Evolutionary conservation across 2,113 vertebrate genomes (phyloP).

Genomic region (Trachemys scripta): DNA sequence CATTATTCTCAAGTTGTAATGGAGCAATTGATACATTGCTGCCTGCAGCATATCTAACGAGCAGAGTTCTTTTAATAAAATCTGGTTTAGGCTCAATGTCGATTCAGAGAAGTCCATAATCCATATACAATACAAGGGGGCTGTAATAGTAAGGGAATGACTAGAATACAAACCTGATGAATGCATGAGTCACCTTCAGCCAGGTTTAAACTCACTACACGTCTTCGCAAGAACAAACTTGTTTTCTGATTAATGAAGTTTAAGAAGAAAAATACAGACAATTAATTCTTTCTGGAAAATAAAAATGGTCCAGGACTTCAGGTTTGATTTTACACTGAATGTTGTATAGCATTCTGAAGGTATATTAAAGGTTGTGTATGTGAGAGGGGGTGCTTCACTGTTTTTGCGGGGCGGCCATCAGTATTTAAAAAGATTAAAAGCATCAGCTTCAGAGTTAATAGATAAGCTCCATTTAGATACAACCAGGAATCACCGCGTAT

Average conservation of each 20-base stretch:
- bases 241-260: not conserved
- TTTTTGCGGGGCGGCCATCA: not conserved
- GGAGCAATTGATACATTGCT: not conserved
- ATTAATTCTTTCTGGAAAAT: not conserved
- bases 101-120: not conserved
- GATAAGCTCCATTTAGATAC: not conserved
- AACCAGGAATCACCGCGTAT: not conserved
- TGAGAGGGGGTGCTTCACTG: not conserved
- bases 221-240: not conserved
- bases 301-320: not conserved
- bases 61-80: not conserved
- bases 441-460: not conserved
- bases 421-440: not conserved
- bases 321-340: not conserved
- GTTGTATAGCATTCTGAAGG: not conserved
- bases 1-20: not conserved
- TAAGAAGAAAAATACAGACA: constrained; percentile 13
- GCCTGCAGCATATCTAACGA: not conserved
- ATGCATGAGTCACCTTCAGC: not conserved
- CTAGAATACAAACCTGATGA: not conserved
- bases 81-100: not conserved
- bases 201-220: not conserved
- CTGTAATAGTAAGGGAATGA: not conserved
- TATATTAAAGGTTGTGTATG: not conserved
- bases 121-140: not conserved